Base-by-base conservation (phyloP, 92 coral and sea anemone genomes). In the Hydrozoanthus gracilis region DNA sequence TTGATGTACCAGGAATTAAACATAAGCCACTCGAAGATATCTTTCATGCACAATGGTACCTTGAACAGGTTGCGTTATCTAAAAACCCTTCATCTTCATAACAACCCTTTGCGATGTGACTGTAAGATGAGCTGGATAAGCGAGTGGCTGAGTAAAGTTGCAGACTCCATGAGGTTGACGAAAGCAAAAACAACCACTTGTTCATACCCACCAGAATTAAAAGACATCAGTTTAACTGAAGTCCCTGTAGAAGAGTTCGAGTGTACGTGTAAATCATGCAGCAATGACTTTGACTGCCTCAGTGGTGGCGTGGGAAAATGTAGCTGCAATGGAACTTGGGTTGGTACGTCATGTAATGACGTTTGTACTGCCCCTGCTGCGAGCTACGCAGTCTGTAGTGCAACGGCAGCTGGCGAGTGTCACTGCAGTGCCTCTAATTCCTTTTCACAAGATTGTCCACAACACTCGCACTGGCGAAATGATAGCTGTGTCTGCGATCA, bases 101-200 rank as follows among this genome's bases (percentile, higher is more conserved):
- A 51, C 73, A 79, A 79, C 39, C 84, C 84, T 16, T 64, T 79
- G 46, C 44, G 3, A 7, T 79, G 84, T 49, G 84, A 79, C 47
- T 79, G 84, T 55, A 65, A 79, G 16, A 79, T 79, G 73, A 62
- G 84, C 12, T 79, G 84, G 84, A 15, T 79, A 9, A 17, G 49
- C 13, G 56, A 45, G n/a, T 79, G 84, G 84, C 45, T 79, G 8
- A 68, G 4, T 48, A 64, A 64, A 12, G 9, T 7, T 7, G 12
- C 52, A 54, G 8, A 12, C 17, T 52, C 67, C 3, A 7, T 76
- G 39, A 55, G 17, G 9, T 50, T 76, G 5, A 20, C 14, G 5
- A 54, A 77, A 51, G 15, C 68, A 77, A 3, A n/a, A 3, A 20
- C n/a, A 52, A 77, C 82, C 12, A 77, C 4, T 5, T 77, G 82